Evolutionary conservation across 1,140 invertebrate genomes (phyloP), one percentile per base, ranked within the genome.

Genomic region (Pollicipes pollicipes): DNA sequence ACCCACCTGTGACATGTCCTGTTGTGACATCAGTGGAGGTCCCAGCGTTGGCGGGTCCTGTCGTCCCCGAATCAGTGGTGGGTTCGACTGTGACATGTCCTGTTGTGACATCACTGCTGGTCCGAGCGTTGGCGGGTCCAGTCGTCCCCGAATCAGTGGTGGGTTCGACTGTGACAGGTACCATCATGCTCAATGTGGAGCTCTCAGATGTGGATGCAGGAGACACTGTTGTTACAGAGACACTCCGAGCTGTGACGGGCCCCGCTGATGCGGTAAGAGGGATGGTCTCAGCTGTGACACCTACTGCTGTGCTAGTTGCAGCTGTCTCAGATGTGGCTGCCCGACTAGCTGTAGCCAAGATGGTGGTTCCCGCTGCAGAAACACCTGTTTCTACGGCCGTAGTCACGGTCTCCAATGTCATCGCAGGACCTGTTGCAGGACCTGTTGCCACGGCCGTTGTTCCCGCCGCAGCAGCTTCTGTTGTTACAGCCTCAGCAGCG

Each of bases 201-300:
- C n/a, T n/a, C n/a, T n/a, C n/a, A n/a, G n/a, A n/a, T n/a, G n/a
- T n/a, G n/a, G n/a, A n/a, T n/a, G n/a, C n/a, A n/a, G n/a, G n/a
- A n/a, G n/a, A n/a, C n/a, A n/a, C n/a, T n/a, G n/a, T 63, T 68
- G 70, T 28, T 68, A 4, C 63, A 70, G 70, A 4, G 30, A n/a
- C 28, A 71, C 68, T 28, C 4, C 28, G 24, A 70, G 45, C 4
- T 68, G 70, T 63, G 30, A 69, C 63, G 21, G 70, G 31, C 30
- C 63, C 28, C 70, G 70, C 28, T 30, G 70, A n/a, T 68, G 70
- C 28, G 6, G 70, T 63, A 70, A 26, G 21, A 70, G n/a, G n/a
- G n/a, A 69, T 45, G 13, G 69, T 27, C 4, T 30, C 63, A 71
- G 70, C 28, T 68, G 70, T 63, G 30, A 69, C 26, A n/a, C n/a